phyloP scores from a whole-genome alignment of 2,113 vertebrate genomes.

The Proterorhinus semilunaris region DNA sequence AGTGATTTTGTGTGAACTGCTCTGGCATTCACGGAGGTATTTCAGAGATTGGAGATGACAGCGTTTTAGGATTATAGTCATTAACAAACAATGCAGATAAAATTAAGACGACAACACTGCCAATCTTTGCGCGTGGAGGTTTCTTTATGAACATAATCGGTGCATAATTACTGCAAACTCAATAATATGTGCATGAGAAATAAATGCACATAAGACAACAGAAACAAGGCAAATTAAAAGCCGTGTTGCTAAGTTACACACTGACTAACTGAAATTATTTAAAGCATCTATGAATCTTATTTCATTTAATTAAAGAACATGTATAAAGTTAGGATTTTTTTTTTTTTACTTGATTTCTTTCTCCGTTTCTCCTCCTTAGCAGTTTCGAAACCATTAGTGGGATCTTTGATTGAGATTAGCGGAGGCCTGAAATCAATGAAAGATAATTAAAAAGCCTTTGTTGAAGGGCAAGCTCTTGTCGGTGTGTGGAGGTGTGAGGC shows the following conservation, averaged over 20 bases:
- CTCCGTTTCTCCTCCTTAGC: slow-evolving; percentile 34
- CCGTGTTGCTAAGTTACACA: neutral
- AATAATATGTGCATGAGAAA: neutral
- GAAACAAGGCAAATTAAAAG: slow-evolving; percentile 11
- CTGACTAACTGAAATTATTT: slow-evolving; percentile 16
- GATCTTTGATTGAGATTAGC: slow-evolving; percentile 76
- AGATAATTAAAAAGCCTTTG: slow-evolving; percentile 79
- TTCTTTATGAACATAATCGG: neutral
- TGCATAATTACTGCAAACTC: slow-evolving; percentile 5
- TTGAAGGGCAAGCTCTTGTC: slow-evolving; percentile 65
- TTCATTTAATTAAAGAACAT: slow-evolving; percentile 44
- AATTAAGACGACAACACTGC: slow-evolving; percentile 9
- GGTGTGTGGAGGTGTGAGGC: slow-evolving; percentile 36
- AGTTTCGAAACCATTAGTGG: slow-evolving; percentile 71
- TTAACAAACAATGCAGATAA: slow-evolving; percentile 16
- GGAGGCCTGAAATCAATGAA: slow-evolving; percentile 74
- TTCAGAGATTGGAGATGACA: slow-evolving; percentile 24
- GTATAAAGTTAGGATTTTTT: slow-evolving; percentile 29
- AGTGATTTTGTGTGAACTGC: slow-evolving; percentile 28
- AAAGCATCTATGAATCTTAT: slow-evolving; percentile 13
- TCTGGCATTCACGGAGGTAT: slow-evolving; percentile 33
- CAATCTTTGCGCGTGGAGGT: neutral
- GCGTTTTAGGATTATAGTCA: slow-evolving; percentile 15
- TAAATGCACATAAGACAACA: slow-evolving; percentile 4
- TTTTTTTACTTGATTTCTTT: slow-evolving; percentile 38